These are phyloP conservation scores for Podarcis lilfordi DNA, from an alignment of 2,797 vertebrate genomes.

Conservation along the genomic window DNA sequence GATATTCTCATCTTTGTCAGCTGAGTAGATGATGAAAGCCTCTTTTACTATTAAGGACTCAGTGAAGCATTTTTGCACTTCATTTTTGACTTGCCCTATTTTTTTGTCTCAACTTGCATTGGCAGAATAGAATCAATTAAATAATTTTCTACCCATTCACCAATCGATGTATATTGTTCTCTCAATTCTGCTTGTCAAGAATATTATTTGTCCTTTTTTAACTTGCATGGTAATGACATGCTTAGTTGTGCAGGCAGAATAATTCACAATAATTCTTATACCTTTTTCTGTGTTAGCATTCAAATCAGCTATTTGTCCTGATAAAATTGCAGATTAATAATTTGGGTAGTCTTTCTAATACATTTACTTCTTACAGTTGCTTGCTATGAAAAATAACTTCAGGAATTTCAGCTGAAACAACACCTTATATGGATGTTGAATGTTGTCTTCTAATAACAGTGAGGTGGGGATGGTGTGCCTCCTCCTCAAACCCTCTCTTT, in stretches of 20 bases:
- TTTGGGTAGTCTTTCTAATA: background rate
- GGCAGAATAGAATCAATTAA: background rate
- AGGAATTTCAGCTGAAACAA: background rate
- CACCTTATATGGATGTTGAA: background rate
- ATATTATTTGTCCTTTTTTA: constrained; percentile 5
- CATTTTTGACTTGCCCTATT: background rate
- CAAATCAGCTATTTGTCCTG: background rate
- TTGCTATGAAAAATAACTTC: constrained; percentile 4
- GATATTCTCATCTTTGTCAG: background rate
- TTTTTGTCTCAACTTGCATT: constrained; percentile 5
- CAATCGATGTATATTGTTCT: background rate
- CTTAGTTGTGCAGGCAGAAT: background rate
- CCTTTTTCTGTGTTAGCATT: background rate
- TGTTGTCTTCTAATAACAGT: background rate
- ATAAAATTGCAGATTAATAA: constrained; percentile 9
- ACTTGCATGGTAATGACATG: background rate
- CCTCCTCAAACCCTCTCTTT: background rate
- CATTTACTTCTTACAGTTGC: background rate
- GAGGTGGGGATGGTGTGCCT: background rate
- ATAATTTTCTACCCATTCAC: constrained; percentile 1
- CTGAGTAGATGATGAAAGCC: background rate
- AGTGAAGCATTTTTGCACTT: background rate
- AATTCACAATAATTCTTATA: background rate
- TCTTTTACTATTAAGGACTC: background rate
- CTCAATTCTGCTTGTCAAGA: constrained; percentile 22